Base-by-base conservation (phyloP, 1,140 invertebrate species). In the Laupala kohalensis region DNA sequence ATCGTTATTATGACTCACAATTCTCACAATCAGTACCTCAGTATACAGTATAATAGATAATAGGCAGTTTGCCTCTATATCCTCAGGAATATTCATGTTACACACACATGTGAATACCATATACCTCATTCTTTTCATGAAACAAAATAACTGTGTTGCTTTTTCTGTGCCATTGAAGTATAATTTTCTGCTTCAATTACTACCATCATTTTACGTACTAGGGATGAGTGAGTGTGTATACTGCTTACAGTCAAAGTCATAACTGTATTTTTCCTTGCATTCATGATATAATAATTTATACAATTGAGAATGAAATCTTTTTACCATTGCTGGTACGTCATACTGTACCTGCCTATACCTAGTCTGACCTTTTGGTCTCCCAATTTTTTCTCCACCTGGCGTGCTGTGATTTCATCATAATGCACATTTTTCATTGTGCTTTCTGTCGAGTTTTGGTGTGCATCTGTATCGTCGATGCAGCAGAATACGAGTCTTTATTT, bases 11-110 rank as follows among this genome's bases (percentile, higher is more conserved):
- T 68, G 29, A 25, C 67, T 68, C 67, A 30, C 29, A 68, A 29
- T 68, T 68, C 67, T 27, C 67, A 68, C 67, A 68, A 68, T 67
- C 26, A 29, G 28, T 68, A 68, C 67, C 67, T 68, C 67, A 68
- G 27, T 68, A 53, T 53, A 23, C 67, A 68, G 67, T 68, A 68
- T 68, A 68, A 53, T 68, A 68, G 27, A 29, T 68, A 68, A 29
- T 68, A n/a, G 67, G 67, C 13, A 23, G 27, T 68, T 68, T 29
- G 67, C 67, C 67, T 68, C 23, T 29, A 5, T 15, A 27, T 68
- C 67, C 67, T 68, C 67, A 68, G 67, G 67, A 68, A 68, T 29
- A 68, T 23, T 15, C 13, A 23, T 27, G 27, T 67, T 26, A 26
- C 23, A 65, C 64, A 23, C 25, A 19, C 25, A 68, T 68, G 29